Evolutionary conservation across 2,797 vertebrate species (phyloP).

Genomic region (Pristis pectinata): DNA sequence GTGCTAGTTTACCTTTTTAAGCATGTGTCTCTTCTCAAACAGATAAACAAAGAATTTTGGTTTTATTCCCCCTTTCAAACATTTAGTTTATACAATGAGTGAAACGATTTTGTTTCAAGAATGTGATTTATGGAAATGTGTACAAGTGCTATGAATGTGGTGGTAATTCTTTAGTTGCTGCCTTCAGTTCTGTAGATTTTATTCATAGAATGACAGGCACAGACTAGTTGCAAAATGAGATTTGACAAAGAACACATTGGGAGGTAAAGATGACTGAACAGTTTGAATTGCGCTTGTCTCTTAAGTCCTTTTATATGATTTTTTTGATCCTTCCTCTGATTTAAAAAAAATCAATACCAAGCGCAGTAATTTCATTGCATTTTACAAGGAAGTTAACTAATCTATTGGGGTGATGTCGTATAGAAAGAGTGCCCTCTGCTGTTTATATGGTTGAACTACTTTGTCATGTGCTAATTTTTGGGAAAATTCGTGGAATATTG

Average conservation of each 20-base stretch:
- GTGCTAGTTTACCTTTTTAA: background rate
- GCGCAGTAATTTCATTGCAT: background rate
- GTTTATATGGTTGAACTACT: background rate
- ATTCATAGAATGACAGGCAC: conserved; percentile 4
- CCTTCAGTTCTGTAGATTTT: background rate
- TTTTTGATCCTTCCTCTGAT: conserved; percentile 20
- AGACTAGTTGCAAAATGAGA: conserved; percentile 33
- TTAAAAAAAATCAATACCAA: background rate
- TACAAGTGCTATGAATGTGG: background rate
- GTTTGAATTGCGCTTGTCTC: conserved; percentile 31
- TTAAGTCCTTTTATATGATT: conserved; percentile 27
- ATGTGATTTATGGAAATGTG: background rate
- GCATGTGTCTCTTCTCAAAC: background rate
- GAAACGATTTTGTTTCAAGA: conserved; percentile 7
- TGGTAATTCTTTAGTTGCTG: conserved; percentile 9
- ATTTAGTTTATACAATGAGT: background rate
- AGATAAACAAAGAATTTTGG: background rate
- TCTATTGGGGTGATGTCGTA: background rate
- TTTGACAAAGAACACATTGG: conserved; percentile 11
- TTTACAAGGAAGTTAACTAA: background rate
- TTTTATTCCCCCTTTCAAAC: no score
- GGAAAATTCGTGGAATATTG: background rate
- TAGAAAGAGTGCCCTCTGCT: conserved; percentile 17
- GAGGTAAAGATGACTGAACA: conserved; percentile 27
- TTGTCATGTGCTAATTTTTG: background rate